Evolutionary conservation across 1,140 invertebrate genomes (phyloP), one percentile per base, ranked within the genome.

Genomic region (Phymastichus coffea): DNA sequence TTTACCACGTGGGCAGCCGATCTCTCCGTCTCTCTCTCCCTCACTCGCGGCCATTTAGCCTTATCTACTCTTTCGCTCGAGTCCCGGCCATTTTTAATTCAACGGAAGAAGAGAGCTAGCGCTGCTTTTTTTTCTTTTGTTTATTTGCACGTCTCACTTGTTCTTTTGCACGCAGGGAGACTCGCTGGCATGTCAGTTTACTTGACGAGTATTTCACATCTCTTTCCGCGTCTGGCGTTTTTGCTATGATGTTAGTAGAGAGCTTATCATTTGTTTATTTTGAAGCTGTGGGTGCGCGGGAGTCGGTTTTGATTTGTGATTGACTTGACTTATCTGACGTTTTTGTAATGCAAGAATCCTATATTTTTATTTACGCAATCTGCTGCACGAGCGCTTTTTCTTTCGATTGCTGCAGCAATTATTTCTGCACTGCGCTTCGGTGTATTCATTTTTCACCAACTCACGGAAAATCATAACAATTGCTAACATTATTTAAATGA

Each of bases 111-210:
- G 28, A 33, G 28, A 33, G 28, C 28, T 33, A n/a, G n/a, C n/a
- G n/a, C n/a, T n/a, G n/a, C n/a, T n/a, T n/a, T n/a, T n/a, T n/a
- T n/a, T n/a, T n/a, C n/a, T n/a, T n/a, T n/a, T n/a, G n/a, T n/a
- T n/a, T n/a, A n/a, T n/a, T n/a, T n/a, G n/a, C n/a, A n/a, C n/a
- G n/a, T n/a, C n/a, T n/a, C 38, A 6, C 48, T 52, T 26, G 25
- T 44, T 15, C 49, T 60, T 53, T 61, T 49, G 25, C n/a, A n/a
- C n/a, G n/a, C n/a, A n/a, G n/a, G n/a, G 26, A 52, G n/a, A 46
- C 48, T 23, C 25, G 19, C 57, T 33, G 28, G 64, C 63, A 64
- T 68, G 63, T 68, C 67, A 66, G 64, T 67, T 67, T 58, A 65
- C 59, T 52, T 63, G 63, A 49, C 57, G 57, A 1, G 9, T 20